Evolutionary conservation across 2,888 invertebrate genomes (phyloP).

Genomic region (Dendrolimus pini): DNA sequence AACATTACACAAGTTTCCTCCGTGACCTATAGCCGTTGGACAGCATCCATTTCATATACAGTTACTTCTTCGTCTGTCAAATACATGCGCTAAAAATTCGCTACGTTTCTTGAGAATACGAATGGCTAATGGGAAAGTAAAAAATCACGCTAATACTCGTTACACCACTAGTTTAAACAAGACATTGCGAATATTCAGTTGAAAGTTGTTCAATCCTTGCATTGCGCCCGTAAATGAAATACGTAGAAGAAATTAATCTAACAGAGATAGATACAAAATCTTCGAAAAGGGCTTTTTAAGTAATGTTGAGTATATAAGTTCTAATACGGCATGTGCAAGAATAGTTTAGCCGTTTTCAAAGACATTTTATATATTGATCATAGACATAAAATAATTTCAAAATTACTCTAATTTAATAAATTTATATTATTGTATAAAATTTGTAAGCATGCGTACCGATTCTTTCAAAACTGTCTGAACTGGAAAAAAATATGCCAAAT

Average conservation of each 20-base stretch:
- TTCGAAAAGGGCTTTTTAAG: constrained; percentile 3
- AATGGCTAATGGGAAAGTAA: too few relatives aligned
- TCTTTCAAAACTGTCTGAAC: constrained; percentile 52
- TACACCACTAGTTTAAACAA: not conserved
- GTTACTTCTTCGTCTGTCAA: too few relatives aligned
- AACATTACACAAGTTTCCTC: too few relatives aligned
- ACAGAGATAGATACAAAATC: constrained; percentile 1
- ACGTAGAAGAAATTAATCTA: too few relatives aligned
- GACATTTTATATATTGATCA: constrained; percentile 11
- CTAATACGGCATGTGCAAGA: not conserved
- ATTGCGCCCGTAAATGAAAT: too few relatives aligned
- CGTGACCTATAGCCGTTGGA: too few relatives aligned
- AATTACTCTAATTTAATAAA: not conserved
- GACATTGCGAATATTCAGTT: not conserved
- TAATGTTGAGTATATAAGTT: not conserved
- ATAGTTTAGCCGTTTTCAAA: constrained; percentile 11
- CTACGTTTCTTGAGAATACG: too few relatives aligned
- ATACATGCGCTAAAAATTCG: too few relatives aligned
- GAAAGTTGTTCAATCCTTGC: not conserved
- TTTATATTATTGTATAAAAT: constrained; percentile 6
- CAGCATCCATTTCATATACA: too few relatives aligned
- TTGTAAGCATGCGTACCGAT: constrained; percentile 63
- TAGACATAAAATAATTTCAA: constrained; percentile 1
- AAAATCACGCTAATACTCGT: too few relatives aligned
- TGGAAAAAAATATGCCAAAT: constrained; percentile 50